These are phyloP conservation scores for Heteropelma amictum DNA, from an alignment of 2,888 invertebrate species.

Conservation along the genomic window DNA sequence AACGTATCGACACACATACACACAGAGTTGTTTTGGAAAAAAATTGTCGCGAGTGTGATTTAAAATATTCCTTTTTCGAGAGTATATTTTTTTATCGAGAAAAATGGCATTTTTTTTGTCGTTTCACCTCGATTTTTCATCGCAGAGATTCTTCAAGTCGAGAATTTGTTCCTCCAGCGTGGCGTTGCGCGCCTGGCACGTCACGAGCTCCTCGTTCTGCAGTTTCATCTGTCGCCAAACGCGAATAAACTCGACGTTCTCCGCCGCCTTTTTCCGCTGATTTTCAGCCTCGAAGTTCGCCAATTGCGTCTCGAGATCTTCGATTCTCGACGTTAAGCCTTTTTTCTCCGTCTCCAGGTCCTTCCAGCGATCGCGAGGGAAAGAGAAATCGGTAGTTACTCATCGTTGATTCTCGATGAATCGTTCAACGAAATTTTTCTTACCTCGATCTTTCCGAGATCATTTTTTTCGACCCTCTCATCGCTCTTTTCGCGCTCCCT, in stretches of 20 bases:
- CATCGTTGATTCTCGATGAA: background rate
- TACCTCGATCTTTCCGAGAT: conserved; percentile 68
- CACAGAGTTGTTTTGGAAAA: background rate
- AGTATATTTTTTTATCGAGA: background rate
- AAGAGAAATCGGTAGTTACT: background rate
- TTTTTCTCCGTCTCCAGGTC: conserved; percentile 69
- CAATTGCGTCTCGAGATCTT: conserved; percentile 69
- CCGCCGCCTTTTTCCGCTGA: conserved; percentile 71
- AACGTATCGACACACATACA: background rate
- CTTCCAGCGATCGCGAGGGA: no score
- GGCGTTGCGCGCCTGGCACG: conserved; percentile 64
- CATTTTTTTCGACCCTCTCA: conserved; percentile 61
- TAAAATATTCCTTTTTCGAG: background rate
- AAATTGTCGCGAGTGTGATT: background rate
- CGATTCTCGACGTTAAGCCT: conserved; percentile 64
- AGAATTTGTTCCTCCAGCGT: conserved; percentile 65
- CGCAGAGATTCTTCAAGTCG: conserved; percentile 66
- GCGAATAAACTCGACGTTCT: conserved; percentile 74
- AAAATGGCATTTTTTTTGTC: background rate
- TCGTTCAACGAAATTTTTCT: background rate
- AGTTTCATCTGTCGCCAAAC: conserved; percentile 73
- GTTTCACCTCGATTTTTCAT: conserved; percentile 67
- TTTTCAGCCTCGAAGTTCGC: conserved; percentile 59
- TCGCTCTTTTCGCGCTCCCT: conserved; percentile 57
- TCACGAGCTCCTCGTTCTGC: conserved; percentile 69